Evolutionary conservation across 37 sponge, comb jelly and placozoan species (phyloP).

Genomic region (Ephydatia muelleri): DNA sequence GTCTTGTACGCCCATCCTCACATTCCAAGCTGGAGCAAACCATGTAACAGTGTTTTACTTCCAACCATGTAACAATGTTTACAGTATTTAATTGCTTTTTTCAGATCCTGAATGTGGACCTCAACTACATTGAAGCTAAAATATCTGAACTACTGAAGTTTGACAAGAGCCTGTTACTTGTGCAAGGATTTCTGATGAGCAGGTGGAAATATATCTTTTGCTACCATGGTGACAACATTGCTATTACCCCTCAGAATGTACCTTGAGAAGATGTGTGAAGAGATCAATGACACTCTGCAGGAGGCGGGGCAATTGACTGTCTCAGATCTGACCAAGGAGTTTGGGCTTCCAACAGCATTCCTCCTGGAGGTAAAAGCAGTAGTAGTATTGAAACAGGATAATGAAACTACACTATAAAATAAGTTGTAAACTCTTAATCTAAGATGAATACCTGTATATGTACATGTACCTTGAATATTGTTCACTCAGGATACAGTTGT

Average conservation of each 20-base stretch:
- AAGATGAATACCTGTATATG: neutral
- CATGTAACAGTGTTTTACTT: too few species aligned
- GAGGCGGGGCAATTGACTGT: slow-evolving; percentile 79
- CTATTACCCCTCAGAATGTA: slow-evolving; percentile 54
- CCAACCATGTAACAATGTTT: too few species aligned
- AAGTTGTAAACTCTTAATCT: too few species aligned
- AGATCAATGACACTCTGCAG: slow-evolving; percentile 92
- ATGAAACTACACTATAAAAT: too few species aligned
- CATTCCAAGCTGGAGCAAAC: too few species aligned
- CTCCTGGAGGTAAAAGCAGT: slow-evolving; percentile 58
- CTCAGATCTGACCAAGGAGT: slow-evolving; percentile 80
- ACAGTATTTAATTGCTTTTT: too few species aligned
- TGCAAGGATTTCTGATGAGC: slow-evolving; percentile 93
- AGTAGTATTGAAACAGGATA: neutral
- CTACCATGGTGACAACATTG: neutral
- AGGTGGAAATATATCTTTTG: too few species aligned
- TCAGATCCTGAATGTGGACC: slow-evolving; percentile 88
- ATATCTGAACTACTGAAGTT: slow-evolving; percentile 73
- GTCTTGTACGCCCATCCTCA: too few species aligned
- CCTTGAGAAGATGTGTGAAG: slow-evolving; percentile 76
- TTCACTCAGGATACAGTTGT: too few species aligned
- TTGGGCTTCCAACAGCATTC: slow-evolving; percentile 72
- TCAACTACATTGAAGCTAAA: slow-evolving; percentile 79
- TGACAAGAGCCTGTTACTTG: slow-evolving; percentile 56
- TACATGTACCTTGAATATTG: neutral